Base-by-base conservation (phyloP, 1,140 invertebrate genomes). In the Cotesia glomerata region DNA sequence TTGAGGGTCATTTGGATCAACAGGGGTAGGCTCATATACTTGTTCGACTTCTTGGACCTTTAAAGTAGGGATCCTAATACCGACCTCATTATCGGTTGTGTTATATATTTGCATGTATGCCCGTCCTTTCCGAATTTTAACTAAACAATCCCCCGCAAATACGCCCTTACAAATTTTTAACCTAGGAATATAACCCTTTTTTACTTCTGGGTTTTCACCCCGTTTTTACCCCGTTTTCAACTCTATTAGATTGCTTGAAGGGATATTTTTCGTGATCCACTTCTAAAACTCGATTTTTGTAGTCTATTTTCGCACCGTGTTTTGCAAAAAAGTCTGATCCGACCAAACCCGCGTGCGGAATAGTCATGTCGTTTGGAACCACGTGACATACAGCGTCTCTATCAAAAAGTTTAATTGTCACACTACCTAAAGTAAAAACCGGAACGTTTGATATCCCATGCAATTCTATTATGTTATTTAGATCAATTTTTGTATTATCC, bases 91-190 rank as follows among this genome's bases (percentile, higher is more conserved):
- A 4, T 71, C 45, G 4, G 49, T 62, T 45, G 61, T 63, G 16
- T 71, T 71, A 54, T 63, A 49, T 16, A 63, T 49, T 54, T 62
- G 59, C 4, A 71, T 0, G 26, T 71, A 63, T 1, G 69, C 59
- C 5, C 54, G 18, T 3, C 45, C 69, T 14, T 71, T 63, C 4
- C 63, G 11, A 64, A 36, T 16, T 11, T 16, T 5, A 52, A 70
- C 68, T 39, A 70, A 51, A 62, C 35, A 45, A 4, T 70, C 5
- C 11, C 68, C 68, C 0, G 14, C 39, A 16, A 18, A 71, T 8
- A 71, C 61, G 0, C 69, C 69, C 3, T 63, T 11, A 34, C 59
- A 54, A n/a, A 51, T 36, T 63, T 52, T 36, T 11, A 71, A 13
- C 14, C 39, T 62, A 9, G 69, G 69, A 4, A 71, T 34, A 32